phyloP scores from a whole-genome alignment of 1,140 invertebrate species.

The Zaprionus ornatus region DNA sequence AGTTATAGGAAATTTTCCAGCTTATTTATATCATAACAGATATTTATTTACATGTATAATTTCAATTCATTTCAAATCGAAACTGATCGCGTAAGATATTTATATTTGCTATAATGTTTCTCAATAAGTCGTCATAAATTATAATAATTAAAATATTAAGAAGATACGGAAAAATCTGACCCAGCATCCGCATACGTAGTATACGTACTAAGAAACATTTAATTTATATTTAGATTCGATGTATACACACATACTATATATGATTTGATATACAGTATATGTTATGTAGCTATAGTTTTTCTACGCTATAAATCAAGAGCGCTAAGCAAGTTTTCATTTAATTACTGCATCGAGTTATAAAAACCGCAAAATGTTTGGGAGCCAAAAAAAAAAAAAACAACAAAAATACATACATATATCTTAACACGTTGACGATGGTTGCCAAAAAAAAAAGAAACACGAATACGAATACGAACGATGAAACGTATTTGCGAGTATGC shows the following conservation, averaged over 20 bases:
- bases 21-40: not conserved
- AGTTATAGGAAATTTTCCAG: not conserved
- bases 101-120: not conserved
- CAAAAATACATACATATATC: slow-evolving; percentile 35
- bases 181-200: not conserved
- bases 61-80: not conserved
- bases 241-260: not conserved
- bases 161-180: not conserved
- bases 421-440: slow-evolving; percentile 57
- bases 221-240: not conserved
- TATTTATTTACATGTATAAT: not conserved
- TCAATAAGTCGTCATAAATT: not conserved
- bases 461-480: slow-evolving; percentile 12
- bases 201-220: not conserved
- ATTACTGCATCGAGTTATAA: slow-evolving; percentile 54
- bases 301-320: slow-evolving; percentile 28
- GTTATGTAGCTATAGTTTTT: not conserved
- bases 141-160: not conserved
- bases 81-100: not conserved
- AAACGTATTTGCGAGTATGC: slow-evolving; percentile 11
- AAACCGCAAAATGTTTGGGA: slow-evolving; percentile 57
- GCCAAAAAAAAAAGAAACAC: slow-evolving; percentile 50
- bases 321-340: slow-evolving; percentile 42
- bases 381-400: slow-evolving; percentile 32
- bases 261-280: not conserved